phyloP scores from a whole-genome alignment of 2,888 invertebrate genomes.

The Drosophila maculinotata region DNA sequence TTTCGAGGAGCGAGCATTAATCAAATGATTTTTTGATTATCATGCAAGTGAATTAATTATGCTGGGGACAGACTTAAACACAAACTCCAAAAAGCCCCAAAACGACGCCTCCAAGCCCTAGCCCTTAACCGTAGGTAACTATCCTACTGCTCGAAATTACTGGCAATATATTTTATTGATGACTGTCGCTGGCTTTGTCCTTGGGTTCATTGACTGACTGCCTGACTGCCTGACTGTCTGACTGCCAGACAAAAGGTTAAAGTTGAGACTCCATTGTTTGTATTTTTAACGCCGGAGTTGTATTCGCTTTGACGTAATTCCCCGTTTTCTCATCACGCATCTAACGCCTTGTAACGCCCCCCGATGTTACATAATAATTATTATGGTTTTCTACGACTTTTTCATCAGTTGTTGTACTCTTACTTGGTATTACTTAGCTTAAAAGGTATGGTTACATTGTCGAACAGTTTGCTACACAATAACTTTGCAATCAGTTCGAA shows the following conservation, averaged over 20 bases:
- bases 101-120: neutral
- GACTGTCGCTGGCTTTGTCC: constrained; percentile 49
- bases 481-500: constrained; percentile 36
- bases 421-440: constrained; percentile 2
- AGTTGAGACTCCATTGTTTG: constrained; percentile 49
- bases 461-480: constrained; percentile 10
- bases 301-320: constrained; percentile 39
- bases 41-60: constrained; percentile 79
- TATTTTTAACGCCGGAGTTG: constrained; percentile 23
- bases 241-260: constrained; percentile 52
- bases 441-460: neutral
- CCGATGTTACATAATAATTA: constrained; percentile 46
- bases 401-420: constrained; percentile 20
- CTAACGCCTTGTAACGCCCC: constrained; percentile 2
- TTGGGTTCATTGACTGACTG: constrained; percentile 41
- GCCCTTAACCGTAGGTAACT: neutral
- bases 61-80: constrained; percentile 38
- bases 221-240: constrained; percentile 2
- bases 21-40: constrained; percentile 77
- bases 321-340: neutral
- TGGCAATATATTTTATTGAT: constrained; percentile 67
- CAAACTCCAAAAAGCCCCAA: constrained; percentile 5
- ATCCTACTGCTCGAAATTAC: constrained; percentile 40
- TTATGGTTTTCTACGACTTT: constrained; percentile 38
- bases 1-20: constrained; percentile 59